Evolutionary conservation across 2,797 vertebrate genomes (phyloP).

Genomic region (Brotula barbata): DNA sequence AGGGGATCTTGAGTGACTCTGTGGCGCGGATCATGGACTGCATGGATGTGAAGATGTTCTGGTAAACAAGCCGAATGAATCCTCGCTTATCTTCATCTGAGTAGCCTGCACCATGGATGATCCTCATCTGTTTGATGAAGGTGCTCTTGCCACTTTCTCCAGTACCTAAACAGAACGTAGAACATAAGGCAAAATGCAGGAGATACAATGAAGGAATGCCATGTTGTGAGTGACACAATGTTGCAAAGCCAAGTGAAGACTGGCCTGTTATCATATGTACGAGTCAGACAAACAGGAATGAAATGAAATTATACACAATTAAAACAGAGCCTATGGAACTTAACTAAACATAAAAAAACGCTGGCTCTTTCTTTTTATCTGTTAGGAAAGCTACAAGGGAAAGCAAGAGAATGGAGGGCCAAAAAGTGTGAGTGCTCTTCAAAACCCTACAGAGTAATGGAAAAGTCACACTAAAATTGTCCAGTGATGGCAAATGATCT

Average conservation of each 20-base stretch:
- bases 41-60: slow-evolving; percentile 98
- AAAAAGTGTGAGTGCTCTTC: too few relatives aligned
- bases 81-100: slow-evolving; percentile 94
- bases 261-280: neutral
- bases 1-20: slow-evolving; percentile 92
- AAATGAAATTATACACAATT: neutral
- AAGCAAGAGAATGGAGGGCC: neutral
- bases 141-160: slow-evolving; percentile 97
- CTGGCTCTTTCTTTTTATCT: neutral
- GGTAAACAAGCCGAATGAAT: slow-evolving; percentile 94
- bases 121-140: slow-evolving; percentile 97
- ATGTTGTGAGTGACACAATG: neutral
- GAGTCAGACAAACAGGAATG: neutral
- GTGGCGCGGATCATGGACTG: slow-evolving; percentile 96
- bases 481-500: too few relatives aligned
- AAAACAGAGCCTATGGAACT: neutral
- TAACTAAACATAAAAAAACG: neutral
- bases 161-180: slow-evolving; percentile 77
- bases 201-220: neutral
- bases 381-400: neutral
- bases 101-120: slow-evolving; percentile 95
- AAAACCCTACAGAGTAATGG: too few relatives aligned
- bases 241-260: neutral
- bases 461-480: too few relatives aligned
- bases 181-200: neutral